These are phyloP conservation scores for Cecropterus lyciades DNA, from an alignment of 1,140 invertebrate species.

Conservation along the genomic window DNA sequence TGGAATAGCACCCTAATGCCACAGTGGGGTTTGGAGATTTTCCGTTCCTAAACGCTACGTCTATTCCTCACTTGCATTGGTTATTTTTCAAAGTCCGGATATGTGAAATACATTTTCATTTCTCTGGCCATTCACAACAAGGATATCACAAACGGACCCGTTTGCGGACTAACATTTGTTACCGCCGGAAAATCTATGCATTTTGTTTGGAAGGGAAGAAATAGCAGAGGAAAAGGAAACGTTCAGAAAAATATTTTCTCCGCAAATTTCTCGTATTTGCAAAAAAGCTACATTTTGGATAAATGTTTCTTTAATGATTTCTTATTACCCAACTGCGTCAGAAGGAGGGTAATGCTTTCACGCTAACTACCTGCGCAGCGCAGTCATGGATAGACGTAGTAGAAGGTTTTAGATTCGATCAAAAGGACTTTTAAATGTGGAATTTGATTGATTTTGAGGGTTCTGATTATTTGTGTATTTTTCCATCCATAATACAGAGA, in stretches of 20 bases:
- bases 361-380: too few relatives aligned
- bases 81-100: constrained; percentile 3
- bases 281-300: not conserved
- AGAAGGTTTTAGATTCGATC: too few relatives aligned
- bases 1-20: too few relatives aligned
- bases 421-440: too few relatives aligned
- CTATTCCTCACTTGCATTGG: constrained; percentile 4
- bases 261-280: not conserved
- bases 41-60: not conserved
- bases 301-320: not conserved
- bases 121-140: constrained; percentile 1
- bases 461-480: too few relatives aligned
- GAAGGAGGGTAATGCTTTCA: too few relatives aligned
- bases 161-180: constrained; percentile 5
- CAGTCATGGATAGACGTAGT: too few relatives aligned
- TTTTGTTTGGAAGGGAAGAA: not conserved
- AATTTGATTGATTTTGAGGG: too few relatives aligned
- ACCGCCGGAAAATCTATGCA: not conserved
- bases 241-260: not conserved
- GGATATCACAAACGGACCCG: not conserved
- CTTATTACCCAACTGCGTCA: too few relatives aligned
- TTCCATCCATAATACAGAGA: too few relatives aligned
- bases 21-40: not conserved
- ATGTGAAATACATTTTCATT: constrained; percentile 1
- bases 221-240: not conserved